Conservation (phyloP, 2,888 invertebrate genomes). For the Dermolepida albohirtum region DNA sequence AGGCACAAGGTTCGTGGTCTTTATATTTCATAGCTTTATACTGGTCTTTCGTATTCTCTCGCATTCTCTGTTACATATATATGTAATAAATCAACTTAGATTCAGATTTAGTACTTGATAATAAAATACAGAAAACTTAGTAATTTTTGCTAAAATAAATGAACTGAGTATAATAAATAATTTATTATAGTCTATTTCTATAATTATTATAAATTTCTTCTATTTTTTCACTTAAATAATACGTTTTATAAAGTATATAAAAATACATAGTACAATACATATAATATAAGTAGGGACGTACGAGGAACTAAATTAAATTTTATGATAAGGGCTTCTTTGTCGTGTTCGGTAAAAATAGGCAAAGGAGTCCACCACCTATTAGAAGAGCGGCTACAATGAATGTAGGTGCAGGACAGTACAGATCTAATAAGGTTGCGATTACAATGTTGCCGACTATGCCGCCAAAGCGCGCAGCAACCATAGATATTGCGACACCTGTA, state of each 20-base stretch:
- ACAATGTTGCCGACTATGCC: slow-evolving; percentile 91
- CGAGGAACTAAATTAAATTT: slow-evolving; percentile 43
- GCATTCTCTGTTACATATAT: too few relatives aligned
- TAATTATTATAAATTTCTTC: slow-evolving; percentile 15
- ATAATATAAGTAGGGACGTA: slow-evolving; percentile 24
- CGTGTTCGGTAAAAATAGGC: slow-evolving; percentile 90
- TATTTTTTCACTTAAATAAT: slow-evolving; percentile 28
- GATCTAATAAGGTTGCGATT: slow-evolving; percentile 87
- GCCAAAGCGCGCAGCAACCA: slow-evolving; percentile 90
- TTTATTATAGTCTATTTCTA: slow-evolving; percentile 28
- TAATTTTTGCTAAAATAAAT: not conserved
- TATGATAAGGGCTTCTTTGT: slow-evolving; percentile 78
- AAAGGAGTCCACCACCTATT: slow-evolving; percentile 88
- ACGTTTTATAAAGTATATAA: slow-evolving; percentile 24
- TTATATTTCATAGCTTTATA: too few relatives aligned
- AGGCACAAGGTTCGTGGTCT: too few relatives aligned
- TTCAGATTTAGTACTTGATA: not conserved
- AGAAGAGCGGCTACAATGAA: slow-evolving; percentile 89
- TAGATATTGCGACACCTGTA: slow-evolving; percentile 90
- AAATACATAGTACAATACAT: slow-evolving; percentile 31
- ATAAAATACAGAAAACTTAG: not conserved
- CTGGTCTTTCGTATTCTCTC: too few relatives aligned
- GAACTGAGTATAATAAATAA: slow-evolving; percentile 28
- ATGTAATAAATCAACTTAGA: too few relatives aligned
- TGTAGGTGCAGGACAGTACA: slow-evolving; percentile 92